Evolutionary conservation across 1,140 invertebrate genomes (phyloP).

Genomic region (Hyposmocoma kahamanoa): DNA sequence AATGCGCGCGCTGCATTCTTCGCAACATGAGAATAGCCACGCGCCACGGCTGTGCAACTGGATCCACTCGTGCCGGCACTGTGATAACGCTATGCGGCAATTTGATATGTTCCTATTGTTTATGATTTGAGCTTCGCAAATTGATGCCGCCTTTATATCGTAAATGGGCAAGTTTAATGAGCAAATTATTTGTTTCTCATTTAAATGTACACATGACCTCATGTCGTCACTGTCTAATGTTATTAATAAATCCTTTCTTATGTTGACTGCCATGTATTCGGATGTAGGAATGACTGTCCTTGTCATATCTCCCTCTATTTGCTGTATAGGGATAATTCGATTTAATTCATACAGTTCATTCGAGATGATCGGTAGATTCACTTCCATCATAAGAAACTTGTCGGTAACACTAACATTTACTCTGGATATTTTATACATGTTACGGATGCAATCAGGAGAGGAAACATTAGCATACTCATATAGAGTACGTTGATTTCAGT

Average conservation of each 20-base stretch:
- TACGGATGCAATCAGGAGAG: neutral
- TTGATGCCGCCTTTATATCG: neutral
- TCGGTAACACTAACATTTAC: neutral
- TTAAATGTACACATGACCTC: neutral
- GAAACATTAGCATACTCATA: too few relatives aligned
- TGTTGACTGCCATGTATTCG: neutral
- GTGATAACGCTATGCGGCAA: neutral
- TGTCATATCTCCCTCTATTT: neutral
- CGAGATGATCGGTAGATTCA: neutral
- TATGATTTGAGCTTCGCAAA: neutral
- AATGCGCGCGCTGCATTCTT: conserved; percentile 1
- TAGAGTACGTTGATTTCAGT: too few relatives aligned
- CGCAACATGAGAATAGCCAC: conserved; percentile 1
- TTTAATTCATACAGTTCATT: neutral
- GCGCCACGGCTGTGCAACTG: neutral
- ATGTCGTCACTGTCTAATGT: neutral
- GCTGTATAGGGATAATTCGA: neutral
- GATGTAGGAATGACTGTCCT: neutral
- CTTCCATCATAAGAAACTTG: neutral
- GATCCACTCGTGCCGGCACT: neutral
- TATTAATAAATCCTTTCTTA: neutral
- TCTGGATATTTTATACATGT: neutral
- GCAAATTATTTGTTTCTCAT: neutral
- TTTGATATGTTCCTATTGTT: neutral
- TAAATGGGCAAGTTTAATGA: neutral